Base-by-base conservation (phyloP, 2,113 vertebrate genomes). In the Dendropsophus ebraccatus region DNA sequence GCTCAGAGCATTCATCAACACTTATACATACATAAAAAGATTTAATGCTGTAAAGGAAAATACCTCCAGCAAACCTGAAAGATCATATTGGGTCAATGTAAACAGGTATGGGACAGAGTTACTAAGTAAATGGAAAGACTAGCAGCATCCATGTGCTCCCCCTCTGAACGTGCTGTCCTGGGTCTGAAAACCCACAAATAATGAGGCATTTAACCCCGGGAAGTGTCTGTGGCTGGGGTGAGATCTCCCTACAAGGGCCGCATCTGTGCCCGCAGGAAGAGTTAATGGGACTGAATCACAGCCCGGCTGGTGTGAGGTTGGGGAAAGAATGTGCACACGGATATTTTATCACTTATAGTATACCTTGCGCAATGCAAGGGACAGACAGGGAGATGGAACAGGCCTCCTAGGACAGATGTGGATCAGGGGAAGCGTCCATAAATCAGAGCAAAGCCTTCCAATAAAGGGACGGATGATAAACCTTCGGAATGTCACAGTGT, bases 341-440 rank as follows among this genome's bases (percentile, higher is more conserved):
- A 86, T 79, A 86, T 86, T 86, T 56, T 73, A 80, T 86, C 77
- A 74, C 50, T 87, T 87, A 81, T 81, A 74, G 85, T 77, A n/a
- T 87, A 87, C 85, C 85, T 87, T 87, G 85, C 85, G 85, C 85
- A 86, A 86, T 86, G 5, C 69, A 58, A 80, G 37, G 85, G 85
- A 87, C 85, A 87, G 85, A 37, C 62, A 80, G 37, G 67, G 41
- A 86, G 54, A 86, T 86, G 76, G 76, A 80, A 60, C 76, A 80
- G 84, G 28, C 84, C 30, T 69, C 75, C 35, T n/a, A 79, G 84
- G 76, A 86, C 84, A 81, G 35, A 86, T 80, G 76, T 74, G 78
- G 77, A 87, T 87, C 85, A 50, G 62, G 73, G 77, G 52, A 81
- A 23, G 32, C 35, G 14, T 47, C 77, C 74, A 73, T 81, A 87